Percentiles rank a stretch among this genome's conserved stretches.
phyloP scores from a whole-genome alignment of 2,113 vertebrate species.

The Oncorhynchus clarkii region DNA sequence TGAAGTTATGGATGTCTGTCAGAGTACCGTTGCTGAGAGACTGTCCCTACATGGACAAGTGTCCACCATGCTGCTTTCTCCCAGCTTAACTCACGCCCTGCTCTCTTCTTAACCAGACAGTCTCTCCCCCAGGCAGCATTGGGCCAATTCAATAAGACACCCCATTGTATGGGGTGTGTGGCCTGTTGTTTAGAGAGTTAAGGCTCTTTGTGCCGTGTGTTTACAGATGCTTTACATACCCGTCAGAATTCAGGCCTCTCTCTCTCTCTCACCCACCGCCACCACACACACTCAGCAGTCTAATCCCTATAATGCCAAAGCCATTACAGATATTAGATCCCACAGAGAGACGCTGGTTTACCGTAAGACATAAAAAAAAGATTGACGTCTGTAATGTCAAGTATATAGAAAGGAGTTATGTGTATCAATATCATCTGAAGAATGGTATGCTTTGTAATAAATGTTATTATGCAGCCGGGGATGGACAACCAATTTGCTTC shows the following conservation, averaged over 20 bases:
- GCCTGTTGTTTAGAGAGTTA: constrained; percentile 3
- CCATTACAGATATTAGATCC: constrained; percentile 42
- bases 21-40: background rate
- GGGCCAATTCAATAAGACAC: constrained; percentile 57
- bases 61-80: background rate
- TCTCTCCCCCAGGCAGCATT: background rate
- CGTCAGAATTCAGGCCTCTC: too few relatives aligned
- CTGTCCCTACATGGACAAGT: background rate
- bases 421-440: background rate
- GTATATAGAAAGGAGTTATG: background rate
- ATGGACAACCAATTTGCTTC: too few relatives aligned
- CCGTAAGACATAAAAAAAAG: constrained; percentile 5
- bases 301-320: constrained; percentile 47
- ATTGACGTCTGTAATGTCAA: background rate
- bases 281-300: constrained; percentile 43
- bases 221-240: too few relatives aligned
- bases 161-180: constrained; percentile 60
- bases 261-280: constrained; percentile 31
- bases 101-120: background rate
- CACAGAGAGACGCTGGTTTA: constrained; percentile 37
- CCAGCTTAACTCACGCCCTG: too few relatives aligned
- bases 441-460: background rate
- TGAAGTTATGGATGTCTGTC: too few relatives aligned
- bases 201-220: too few relatives aligned
- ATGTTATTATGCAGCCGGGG: too few relatives aligned